Conservation (phyloP, 2,888 invertebrate genomes). For the Meghimatium bilineatum region DNA sequence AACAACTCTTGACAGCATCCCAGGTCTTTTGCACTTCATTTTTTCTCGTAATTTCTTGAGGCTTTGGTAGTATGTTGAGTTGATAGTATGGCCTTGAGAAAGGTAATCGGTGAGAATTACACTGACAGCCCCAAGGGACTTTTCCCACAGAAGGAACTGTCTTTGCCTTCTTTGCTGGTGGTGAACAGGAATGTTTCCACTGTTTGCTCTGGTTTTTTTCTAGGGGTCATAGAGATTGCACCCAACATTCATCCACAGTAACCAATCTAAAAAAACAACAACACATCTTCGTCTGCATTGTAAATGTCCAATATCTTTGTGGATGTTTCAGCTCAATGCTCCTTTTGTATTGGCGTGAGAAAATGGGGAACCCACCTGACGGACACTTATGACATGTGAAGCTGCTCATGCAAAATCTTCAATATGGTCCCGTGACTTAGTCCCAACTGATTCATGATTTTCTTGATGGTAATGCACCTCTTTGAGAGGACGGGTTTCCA, state of each 20-base stretch:
- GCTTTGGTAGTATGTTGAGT: background rate
- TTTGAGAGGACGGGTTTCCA: too few species aligned
- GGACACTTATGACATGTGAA: conserved; percentile 4
- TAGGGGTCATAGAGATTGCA: background rate
- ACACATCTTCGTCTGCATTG: too few species aligned
- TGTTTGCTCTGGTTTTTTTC: background rate
- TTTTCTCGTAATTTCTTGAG: background rate
- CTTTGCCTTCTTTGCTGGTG: background rate
- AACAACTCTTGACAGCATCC: background rate
- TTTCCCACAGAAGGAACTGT: background rate
- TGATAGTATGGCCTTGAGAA: background rate
- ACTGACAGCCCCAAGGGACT: background rate
- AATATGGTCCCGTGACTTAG: too few species aligned
- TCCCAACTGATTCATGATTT: too few species aligned
- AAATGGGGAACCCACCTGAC: background rate
- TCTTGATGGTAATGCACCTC: background rate
- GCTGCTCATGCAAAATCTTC: too few species aligned
- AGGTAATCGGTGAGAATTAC: background rate
- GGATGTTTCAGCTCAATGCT: too few species aligned
- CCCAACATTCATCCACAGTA: too few species aligned
- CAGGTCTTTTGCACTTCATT: background rate
- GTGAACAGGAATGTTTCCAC: too few species aligned
- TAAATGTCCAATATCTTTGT: too few species aligned
- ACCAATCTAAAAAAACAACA: too few species aligned
- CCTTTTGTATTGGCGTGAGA: conserved; percentile 10